Evolutionary conservation across 2,888 invertebrate species (phyloP).

Genomic region (Peribatodes rhomboidaria): DNA sequence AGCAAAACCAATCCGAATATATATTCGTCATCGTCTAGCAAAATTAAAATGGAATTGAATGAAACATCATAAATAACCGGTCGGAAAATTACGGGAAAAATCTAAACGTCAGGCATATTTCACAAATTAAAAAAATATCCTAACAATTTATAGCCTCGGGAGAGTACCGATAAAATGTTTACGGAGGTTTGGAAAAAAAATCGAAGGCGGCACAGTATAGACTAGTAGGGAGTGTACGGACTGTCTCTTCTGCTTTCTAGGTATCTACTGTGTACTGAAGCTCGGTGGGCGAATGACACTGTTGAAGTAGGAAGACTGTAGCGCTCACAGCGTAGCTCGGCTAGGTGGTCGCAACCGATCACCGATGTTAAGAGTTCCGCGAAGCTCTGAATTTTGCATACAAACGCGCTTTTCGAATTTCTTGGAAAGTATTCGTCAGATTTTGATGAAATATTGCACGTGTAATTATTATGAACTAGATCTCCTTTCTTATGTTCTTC

Average conservation of each 20-base stretch:
- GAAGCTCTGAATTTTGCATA: too few species aligned
- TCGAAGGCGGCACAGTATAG: conserved; percentile 8
- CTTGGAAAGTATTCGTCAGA: too few species aligned
- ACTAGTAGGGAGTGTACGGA: neutral
- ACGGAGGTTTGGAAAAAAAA: conserved; percentile 28
- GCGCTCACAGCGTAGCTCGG: too few species aligned
- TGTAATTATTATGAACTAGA: too few species aligned
- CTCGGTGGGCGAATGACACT: too few species aligned
- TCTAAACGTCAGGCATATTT: conserved; percentile 38
- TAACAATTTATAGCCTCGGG: conserved; percentile 35
- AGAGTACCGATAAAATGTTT: conserved; percentile 33
- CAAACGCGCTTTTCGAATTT: too few species aligned
- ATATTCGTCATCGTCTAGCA: conserved; percentile 8
- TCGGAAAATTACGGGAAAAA: conserved; percentile 30
- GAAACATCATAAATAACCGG: conserved; percentile 30
- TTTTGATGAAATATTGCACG: too few species aligned
- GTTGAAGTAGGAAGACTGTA: too few species aligned
- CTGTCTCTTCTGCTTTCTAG: neutral
- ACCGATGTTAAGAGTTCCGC: too few species aligned
- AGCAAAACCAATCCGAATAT: conserved; percentile 8
- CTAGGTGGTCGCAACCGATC: too few species aligned
- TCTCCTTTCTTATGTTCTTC: too few species aligned
- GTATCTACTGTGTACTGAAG: too few species aligned
- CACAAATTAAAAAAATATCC: conserved; percentile 45
- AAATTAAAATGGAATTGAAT: conserved; percentile 30